Evolutionary conservation across 2,797 vertebrate species (phyloP).

Genomic region (Chelonia mydas): DNA sequence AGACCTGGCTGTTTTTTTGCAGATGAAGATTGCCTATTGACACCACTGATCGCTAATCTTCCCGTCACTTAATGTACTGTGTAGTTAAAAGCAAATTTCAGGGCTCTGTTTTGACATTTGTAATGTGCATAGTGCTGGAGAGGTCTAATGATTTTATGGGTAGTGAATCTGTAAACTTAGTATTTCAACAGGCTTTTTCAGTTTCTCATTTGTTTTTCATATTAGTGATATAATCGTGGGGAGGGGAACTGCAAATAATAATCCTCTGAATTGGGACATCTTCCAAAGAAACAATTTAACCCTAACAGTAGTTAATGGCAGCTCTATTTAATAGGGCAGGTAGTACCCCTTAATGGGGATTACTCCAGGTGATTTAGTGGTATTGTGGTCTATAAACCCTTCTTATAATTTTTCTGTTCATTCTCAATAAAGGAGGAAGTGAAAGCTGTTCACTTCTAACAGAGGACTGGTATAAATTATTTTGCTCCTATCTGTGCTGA

Average conservation of each 20-base stretch:
- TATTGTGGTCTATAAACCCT: too few species aligned
- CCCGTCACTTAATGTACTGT: background rate
- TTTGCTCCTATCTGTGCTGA: background rate
- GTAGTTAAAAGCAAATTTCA: background rate
- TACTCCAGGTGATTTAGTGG: too few species aligned
- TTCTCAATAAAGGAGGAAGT: background rate
- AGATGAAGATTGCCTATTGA: background rate
- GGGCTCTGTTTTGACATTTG: background rate
- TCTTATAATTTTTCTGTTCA: too few species aligned
- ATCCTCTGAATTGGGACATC: background rate
- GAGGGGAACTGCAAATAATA: background rate
- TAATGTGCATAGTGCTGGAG: background rate
- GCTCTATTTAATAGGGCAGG: too few species aligned
- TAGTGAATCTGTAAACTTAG: background rate
- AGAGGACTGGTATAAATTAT: background rate
- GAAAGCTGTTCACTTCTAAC: background rate
- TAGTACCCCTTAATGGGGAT: too few species aligned
- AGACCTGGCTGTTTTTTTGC: background rate
- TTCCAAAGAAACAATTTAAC: background rate
- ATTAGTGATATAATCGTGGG: background rate
- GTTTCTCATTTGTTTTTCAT: background rate
- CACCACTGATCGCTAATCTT: background rate
- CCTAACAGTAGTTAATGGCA: background rate
- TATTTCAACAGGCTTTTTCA: background rate
- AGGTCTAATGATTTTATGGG: background rate